Evolutionary conservation across 2,888 invertebrate genomes (phyloP).

Genomic region (Chelonus formosanus): DNA sequence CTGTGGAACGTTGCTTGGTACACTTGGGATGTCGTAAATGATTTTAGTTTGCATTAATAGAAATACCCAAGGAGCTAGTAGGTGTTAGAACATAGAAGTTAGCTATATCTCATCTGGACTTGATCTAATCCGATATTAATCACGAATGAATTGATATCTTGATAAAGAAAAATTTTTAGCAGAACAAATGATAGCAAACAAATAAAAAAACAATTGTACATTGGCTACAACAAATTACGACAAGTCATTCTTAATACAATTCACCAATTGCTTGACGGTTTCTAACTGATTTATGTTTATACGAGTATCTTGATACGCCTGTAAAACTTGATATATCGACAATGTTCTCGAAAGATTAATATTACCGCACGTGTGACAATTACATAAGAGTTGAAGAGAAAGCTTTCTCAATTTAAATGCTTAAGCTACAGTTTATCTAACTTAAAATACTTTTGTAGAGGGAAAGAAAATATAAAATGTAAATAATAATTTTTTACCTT

Average conservation of each 20-base stretch:
- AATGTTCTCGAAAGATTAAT: constrained; percentile 14
- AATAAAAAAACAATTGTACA: constrained; percentile 4
- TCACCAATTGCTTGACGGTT: constrained; percentile 18
- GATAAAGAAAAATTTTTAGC: background rate
- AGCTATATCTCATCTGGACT: constrained; percentile 3
- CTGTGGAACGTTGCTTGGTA: too few species aligned
- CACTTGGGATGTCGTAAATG: constrained; percentile 17
- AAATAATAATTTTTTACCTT: background rate
- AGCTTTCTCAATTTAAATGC: constrained; percentile 2
- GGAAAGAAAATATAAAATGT: background rate
- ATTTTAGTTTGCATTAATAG: constrained; percentile 24
- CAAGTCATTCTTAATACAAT: constrained; percentile 17
- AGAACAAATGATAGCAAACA: background rate
- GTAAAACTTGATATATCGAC: constrained; percentile 22
- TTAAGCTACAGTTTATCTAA: background rate
- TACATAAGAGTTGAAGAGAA: constrained; percentile 20
- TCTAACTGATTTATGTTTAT: constrained; percentile 10
- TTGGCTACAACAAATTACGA: constrained; percentile 15
- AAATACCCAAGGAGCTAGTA: constrained; percentile 14
- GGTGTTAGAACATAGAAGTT: constrained; percentile 17
- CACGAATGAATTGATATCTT: constrained; percentile 20
- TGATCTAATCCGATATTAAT: constrained; percentile 11
- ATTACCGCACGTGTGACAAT: constrained; percentile 19
- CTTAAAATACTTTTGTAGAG: background rate
- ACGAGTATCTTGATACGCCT: constrained; percentile 11